These are phyloP conservation scores for Tinea pellionella DNA, from an alignment of 2,888 invertebrate species.

Conservation along the genomic window DNA sequence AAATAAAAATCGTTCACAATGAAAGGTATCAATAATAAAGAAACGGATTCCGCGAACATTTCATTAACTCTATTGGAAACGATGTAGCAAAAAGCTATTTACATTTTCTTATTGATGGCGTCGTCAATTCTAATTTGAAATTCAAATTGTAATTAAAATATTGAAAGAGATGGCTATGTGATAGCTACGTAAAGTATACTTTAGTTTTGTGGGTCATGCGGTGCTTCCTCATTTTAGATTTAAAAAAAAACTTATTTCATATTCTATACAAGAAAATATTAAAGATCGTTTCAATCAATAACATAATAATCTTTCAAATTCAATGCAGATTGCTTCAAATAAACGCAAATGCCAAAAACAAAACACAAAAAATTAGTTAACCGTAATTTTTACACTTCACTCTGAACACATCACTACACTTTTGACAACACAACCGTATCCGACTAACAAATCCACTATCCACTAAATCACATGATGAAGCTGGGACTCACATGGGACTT, in stretches of 20 bases:
- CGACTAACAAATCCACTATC: background rate
- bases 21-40: too few species aligned
- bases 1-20: too few species aligned
- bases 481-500: too few species aligned
- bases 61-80: too few species aligned
- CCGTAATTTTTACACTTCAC: slow-evolving; percentile 47
- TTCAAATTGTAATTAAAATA: slow-evolving; percentile 5
- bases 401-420: slow-evolving; percentile 29
- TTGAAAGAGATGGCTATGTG: background rate
- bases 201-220: background rate
- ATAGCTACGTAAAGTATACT: too few species aligned
- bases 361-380: slow-evolving; percentile 22
- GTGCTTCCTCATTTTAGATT: background rate
- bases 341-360: background rate
- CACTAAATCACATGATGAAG: too few species aligned
- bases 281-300: too few species aligned
- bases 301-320: too few species aligned
- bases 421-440: background rate
- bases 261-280: too few species aligned
- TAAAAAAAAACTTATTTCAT: too few species aligned
- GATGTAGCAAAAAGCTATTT: background rate
- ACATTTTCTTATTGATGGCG: background rate
- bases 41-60: too few species aligned
- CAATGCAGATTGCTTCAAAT: too few species aligned
- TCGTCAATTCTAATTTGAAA: slow-evolving; percentile 10